A percentile compares a stretch with the other conserved stretches of the same genome.
Conservation (phyloP, 2,888 invertebrate genomes). For the Alitta virens region DNA sequence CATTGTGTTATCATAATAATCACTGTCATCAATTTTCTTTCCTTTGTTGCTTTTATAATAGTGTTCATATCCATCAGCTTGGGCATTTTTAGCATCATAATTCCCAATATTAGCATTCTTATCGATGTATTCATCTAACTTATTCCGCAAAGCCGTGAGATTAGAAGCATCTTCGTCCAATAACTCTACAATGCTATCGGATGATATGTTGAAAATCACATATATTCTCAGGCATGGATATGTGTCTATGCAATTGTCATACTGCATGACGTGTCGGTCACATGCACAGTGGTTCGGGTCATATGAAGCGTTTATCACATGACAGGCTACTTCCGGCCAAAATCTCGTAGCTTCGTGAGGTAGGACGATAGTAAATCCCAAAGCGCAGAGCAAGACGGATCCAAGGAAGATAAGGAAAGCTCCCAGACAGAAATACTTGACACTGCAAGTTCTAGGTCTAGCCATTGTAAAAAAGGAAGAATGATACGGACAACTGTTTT, state of each 20-base stretch:
- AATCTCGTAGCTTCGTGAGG: constrained; percentile 24
- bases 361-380: constrained; percentile 29
- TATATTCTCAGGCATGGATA: constrained; percentile 19
- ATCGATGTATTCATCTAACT: too few relatives aligned
- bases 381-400: constrained; percentile 25
- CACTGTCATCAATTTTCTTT: too few relatives aligned
- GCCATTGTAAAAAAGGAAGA: not conserved
- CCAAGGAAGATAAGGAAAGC: constrained; percentile 29
- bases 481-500: too few relatives aligned
- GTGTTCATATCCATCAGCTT: too few relatives aligned
- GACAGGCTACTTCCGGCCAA: constrained; percentile 23
- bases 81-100: too few relatives aligned
- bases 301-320: constrained; percentile 24
- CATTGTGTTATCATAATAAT: too few relatives aligned
- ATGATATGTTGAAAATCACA: constrained; percentile 3
- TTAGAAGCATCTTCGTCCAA: too few relatives aligned
- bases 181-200: too few relatives aligned
- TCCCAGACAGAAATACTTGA: constrained; percentile 29
- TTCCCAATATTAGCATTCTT: too few relatives aligned
- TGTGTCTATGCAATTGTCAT: constrained; percentile 9
- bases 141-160: too few relatives aligned
- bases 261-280: constrained; percentile 19
- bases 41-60: too few relatives aligned
- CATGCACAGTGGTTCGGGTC: constrained; percentile 23
- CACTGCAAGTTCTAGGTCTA: constrained; percentile 10